Evolutionary conservation across 1,140 invertebrate genomes (phyloP), one percentile per base, ranked within the genome.

Genomic region (Neodiprion lecontei): DNA sequence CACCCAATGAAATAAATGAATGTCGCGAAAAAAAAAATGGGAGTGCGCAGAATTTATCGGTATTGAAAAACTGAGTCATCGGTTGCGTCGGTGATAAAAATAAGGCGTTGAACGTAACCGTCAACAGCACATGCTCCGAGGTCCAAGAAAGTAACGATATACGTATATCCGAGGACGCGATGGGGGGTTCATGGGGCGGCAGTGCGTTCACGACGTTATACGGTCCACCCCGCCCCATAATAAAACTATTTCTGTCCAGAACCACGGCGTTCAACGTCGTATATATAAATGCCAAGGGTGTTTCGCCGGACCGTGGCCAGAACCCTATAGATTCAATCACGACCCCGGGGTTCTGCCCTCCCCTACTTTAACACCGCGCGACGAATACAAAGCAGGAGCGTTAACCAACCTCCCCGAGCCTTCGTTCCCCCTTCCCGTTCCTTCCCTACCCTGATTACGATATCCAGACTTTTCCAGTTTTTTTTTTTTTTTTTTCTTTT

Each of bases 261-360:
- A 68, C 49, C 67, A 53, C 69, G 21, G 47, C 49, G 67, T 21
- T n/a, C 72, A 67, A 12, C 53, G 48, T 69, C 48, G 69, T 67
- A 65, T 65, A 83, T 82, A 84, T 84, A 84, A 84, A 84, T 84
- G 82, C 80, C 70, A 53, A 73, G 74, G 74, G 81, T 82, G 81
- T 83, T 84, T 78, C 79, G 79, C 82, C 77, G 79, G 81, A 80
- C 79, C 76, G 65, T 78, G 79, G 75, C 50, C 49, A 76, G 74
- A 23, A 9, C 67, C 67, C 23, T 69, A 69, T 77, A 78, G 80
- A 84, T 84, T 84, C 83, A 84, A 84, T 84, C 83, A 84, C 83
- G 80, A 84, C 81, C 80, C 80, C 76, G 40, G 65, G 75, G 77
- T 77, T 80, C 77, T 79, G 80, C 49, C 9, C 70, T n/a, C 78